These are phyloP conservation scores for Donacobius atricapilla DNA, from an alignment of 2,113 vertebrate species.

Conservation along the genomic window DNA sequence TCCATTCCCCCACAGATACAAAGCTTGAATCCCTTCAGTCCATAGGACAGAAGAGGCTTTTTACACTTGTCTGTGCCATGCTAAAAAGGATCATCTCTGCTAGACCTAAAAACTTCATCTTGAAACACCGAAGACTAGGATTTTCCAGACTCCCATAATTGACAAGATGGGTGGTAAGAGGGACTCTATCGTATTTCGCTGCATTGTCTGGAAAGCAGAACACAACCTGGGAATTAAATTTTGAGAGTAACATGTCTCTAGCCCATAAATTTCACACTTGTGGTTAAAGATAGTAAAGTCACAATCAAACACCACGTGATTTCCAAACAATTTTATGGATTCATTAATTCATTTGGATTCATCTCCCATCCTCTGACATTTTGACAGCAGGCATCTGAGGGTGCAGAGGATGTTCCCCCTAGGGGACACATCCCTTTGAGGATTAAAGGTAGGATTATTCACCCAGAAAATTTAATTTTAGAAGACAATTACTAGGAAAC, in stretches of 20 bases:
- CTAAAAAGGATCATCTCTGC: neutral
- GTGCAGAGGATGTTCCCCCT: neutral
- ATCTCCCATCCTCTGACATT: neutral
- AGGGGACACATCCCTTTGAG: neutral
- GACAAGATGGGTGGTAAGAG: neutral
- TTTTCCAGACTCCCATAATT: neutral
- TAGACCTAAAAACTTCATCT: neutral
- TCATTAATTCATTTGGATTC: neutral
- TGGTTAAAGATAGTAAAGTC: neutral
- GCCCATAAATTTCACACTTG: neutral
- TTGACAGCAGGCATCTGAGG: neutral
- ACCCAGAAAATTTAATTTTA: conserved; percentile 62
- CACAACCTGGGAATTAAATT: neutral
- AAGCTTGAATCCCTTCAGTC: neutral
- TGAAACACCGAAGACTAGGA: neutral
- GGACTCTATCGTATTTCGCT: neutral
- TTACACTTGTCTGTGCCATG: neutral
- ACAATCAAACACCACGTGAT: neutral
- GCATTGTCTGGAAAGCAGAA: neutral
- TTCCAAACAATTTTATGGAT: neutral
- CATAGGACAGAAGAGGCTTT: neutral
- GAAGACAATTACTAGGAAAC: conserved; percentile 2
- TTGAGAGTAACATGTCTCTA: neutral
- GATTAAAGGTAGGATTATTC: conserved; percentile 27
- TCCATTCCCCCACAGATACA: neutral